Base-by-base conservation (phyloP, 2,797 vertebrate genomes). In the Gambusia yucatana region DNA sequence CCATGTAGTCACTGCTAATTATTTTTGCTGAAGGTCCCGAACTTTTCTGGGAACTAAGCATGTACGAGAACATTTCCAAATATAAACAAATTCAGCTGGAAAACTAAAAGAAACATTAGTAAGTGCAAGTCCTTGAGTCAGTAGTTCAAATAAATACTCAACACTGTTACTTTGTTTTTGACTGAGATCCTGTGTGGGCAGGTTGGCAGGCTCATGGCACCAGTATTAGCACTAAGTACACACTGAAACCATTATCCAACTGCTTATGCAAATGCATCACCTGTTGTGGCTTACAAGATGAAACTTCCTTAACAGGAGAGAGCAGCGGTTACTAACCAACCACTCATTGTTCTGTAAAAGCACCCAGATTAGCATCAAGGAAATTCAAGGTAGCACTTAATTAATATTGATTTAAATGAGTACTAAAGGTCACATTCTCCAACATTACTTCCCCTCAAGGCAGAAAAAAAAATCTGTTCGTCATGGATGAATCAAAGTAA, bases 261-360 rank as follows among this genome's bases (percentile, higher is more conserved):
- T 0, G 46, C 77, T 89, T 78, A 88, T 85, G 80, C 81, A 88
- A 93, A 90, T 83, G 76, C 3, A 0, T 86, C 89, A 89, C 89
- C 83, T 85, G 89, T 83, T 85, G 65, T 79, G 86, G 82, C 73
- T 92, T 91, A 88, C 13, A 16, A 3, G 1, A 80, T 86, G 84
- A 74, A 84, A 55, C 80, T 57, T 74, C 41, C 73, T 72, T 73
- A 77, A 71, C 71, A 70, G 36, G 43, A 43, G 73, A 55, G 52
- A 77, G 82, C 57, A 73, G 59, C 63, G 70, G 70, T 69, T 67
- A 44, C 10, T 76, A 36, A 77, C 78, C 73, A 82, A 33, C 22
- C 41, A 72, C 50, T 48, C 69, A 57, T 44, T 25, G 2, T 55
- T 73, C 39, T 80, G 67, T 71, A 61, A 78, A 76, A 77, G 5